Evolutionary conservation across 2,888 invertebrate species (phyloP).

Genomic region (Omphaloscelis lunosa): DNA sequence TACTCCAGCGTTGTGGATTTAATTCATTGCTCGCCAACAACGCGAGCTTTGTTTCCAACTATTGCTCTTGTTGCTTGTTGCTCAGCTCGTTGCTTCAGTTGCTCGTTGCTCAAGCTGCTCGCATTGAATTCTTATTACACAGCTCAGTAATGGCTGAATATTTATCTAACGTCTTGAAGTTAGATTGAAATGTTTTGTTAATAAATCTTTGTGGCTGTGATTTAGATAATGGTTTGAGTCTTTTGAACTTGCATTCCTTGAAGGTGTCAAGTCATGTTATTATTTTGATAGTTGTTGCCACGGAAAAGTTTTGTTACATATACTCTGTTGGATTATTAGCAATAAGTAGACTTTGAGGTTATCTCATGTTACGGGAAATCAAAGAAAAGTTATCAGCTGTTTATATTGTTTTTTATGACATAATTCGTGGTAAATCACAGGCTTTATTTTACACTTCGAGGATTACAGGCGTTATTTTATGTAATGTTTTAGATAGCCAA

Average conservation of each 20-base stretch:
- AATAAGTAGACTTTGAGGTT: not conserved
- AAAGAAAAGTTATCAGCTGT: not conserved
- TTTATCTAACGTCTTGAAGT: conserved; percentile 38
- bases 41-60: conserved; percentile 67
- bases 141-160: conserved; percentile 55
- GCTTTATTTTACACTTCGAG: too few relatives aligned
- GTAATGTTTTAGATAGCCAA: too few relatives aligned
- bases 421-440: not conserved
- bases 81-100: conserved; percentile 27
- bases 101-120: conserved; percentile 37
- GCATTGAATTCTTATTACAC: conserved; percentile 52
- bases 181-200: conserved; percentile 28
- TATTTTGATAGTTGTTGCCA: not conserved
- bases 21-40: conserved; percentile 69
- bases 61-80: conserved; percentile 65
- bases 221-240: conserved; percentile 24
- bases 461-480: too few relatives aligned
- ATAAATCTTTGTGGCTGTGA: conserved; percentile 21
- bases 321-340: not conserved
- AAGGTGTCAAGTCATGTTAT: not conserved
- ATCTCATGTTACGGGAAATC: not conserved
- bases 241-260: conserved; percentile 12
- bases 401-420: not conserved
- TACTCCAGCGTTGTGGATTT: conserved; percentile 64
- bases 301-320: not conserved